These are phyloP conservation scores for Phasia obesa DNA, from an alignment of 2,888 invertebrate species.

Conservation along the genomic window DNA sequence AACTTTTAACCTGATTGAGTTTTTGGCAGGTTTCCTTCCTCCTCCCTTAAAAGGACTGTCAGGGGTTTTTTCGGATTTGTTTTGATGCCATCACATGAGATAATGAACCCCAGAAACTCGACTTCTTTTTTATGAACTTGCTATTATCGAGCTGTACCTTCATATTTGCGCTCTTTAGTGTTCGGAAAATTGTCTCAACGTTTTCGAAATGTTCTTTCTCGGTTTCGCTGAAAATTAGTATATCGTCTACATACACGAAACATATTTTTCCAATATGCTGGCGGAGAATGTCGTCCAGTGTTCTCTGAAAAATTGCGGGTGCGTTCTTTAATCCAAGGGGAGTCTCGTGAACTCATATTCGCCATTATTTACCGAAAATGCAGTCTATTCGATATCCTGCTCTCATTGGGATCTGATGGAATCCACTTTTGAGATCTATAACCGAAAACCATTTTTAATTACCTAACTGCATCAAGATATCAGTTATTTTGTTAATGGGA, in stretches of 20 bases:
- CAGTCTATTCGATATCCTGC: neutral
- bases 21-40: too few species aligned
- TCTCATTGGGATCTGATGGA: neutral
- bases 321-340: neutral
- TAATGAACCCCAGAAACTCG: too few species aligned
- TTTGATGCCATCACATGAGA: too few species aligned
- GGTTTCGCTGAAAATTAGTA: neutral
- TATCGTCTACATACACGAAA: neutral
- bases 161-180: neutral
- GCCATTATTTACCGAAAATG: slow-evolving; percentile 1
- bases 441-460: slow-evolving; percentile 1
- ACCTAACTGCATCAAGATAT: slow-evolving; percentile 14
- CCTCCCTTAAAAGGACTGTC: too few species aligned
- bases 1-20: too few species aligned
- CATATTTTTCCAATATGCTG: slow-evolving; percentile 1
- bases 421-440: slow-evolving; percentile 8
- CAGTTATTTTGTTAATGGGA: neutral
- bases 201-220: neutral
- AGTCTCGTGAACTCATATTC: neutral
- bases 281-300: neutral
- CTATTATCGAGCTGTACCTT: slow-evolving; percentile 12
- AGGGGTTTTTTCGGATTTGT: too few species aligned
- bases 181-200: slow-evolving; percentile 15
- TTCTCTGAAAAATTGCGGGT: neutral
- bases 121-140: slow-evolving; percentile 44